Evolutionary conservation across 2,113 vertebrate species (phyloP).

Genomic region (Arothron firmamentum): DNA sequence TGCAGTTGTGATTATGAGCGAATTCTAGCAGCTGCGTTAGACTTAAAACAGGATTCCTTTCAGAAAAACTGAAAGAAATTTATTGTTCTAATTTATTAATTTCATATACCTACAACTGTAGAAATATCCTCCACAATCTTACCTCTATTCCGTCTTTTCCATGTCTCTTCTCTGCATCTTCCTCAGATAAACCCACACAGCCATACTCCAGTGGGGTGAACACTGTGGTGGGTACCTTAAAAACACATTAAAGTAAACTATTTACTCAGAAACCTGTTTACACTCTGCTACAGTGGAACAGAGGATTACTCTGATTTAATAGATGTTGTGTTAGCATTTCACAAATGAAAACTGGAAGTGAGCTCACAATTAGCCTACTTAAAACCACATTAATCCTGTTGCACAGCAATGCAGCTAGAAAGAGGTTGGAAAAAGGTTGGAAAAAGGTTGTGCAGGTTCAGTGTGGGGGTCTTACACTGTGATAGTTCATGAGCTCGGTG

Average conservation of each 20-base stretch:
- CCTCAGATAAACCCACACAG: constrained; percentile 90
- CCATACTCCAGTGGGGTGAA: constrained; percentile 94
- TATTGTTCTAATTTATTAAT: too few species aligned
- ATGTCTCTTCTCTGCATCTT: constrained; percentile 74
- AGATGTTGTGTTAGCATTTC: too few species aligned
- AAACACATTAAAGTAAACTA: constrained; percentile 22
- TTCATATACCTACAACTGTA: too few species aligned
- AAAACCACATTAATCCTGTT: too few species aligned
- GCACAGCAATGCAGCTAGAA: too few species aligned
- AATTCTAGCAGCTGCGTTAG: too few species aligned
- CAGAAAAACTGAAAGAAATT: neutral
- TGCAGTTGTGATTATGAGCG: neutral
- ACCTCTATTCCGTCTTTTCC: constrained; percentile 87
- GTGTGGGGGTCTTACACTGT: constrained; percentile 78
- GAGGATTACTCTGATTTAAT: too few species aligned
- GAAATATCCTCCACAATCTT: neutral
- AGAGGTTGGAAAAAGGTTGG: too few species aligned
- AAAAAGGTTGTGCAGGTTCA: constrained; percentile 1
- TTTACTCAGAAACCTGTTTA: too few species aligned
- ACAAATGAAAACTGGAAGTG: too few species aligned
- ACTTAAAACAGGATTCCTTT: neutral
- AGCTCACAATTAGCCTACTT: too few species aligned
- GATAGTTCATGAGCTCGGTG: constrained; percentile 86
- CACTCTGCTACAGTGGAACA: too few species aligned
- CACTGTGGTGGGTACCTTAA: constrained; percentile 89